Base-by-base conservation (phyloP, 2,797 vertebrate genomes). In the Amazonetta brasiliensis region DNA sequence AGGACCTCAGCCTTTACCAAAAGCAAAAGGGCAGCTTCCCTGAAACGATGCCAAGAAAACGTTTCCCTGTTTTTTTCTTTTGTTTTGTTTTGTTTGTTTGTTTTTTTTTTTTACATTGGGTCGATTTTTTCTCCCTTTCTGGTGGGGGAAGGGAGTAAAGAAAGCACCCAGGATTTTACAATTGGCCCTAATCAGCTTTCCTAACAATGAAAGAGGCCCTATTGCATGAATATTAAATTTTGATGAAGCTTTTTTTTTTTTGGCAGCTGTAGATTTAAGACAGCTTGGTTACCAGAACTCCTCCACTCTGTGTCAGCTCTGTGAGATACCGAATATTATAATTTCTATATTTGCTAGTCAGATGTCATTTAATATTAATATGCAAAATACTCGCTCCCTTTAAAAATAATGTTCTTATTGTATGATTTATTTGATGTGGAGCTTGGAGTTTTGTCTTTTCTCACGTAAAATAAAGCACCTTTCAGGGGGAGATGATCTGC, bases 401-500 rank as follows among this genome's bases (percentile, higher is more conserved):
- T 96, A 92, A 96, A 97, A 96, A 95, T 93, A 94, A 91, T 90
- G 91, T 95, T 95, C 87, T 93, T 96, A 92, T 95, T 97, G 89
- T 97, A 94, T 95, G 90, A 93, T 94, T 97, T 95, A 95, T 96
- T 96, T 97, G 94, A 97, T 96, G 90, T 85, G 60, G n/a, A 87
- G 50, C 91, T 93, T 22, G 1, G 84, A 93, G 94, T 97, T 96
- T 95, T 96, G 95, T 97, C 89, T 94, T 93, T 91, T 94, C 92
- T 91, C 91, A 92, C 92, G 77, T 86, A 94, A 96, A 95, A 96
- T 97, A 93, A 93, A 95, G 69, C 92, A 90, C 89, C 77, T 95
- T 97, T 96, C 93, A 91, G 92, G 88, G 87, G 86, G 72, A 95
- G 91, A 85, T 72, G 74, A 95, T 96, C 92, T 95, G 69, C 89